Percentiles rank a stretch among this genome's conserved stretches.
Evolutionary conservation across 2,888 invertebrate species (phyloP).

Genomic region (Biston stratarius): DNA sequence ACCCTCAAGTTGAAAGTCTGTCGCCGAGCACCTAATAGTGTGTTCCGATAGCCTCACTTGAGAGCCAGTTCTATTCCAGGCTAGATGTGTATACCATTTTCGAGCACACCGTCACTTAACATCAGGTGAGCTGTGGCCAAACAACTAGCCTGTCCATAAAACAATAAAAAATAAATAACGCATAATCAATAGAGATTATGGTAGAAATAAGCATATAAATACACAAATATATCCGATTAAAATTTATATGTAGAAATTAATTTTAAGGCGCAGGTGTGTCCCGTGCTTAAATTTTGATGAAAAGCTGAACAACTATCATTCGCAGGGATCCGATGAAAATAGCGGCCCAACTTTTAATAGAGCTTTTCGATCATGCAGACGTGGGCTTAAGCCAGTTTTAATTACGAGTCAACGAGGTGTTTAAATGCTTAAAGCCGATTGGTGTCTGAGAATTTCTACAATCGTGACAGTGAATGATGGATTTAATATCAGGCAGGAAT

Average conservation of each 20-base stretch:
- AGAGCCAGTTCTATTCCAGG: too few species aligned
- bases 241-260: too few species aligned
- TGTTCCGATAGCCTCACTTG: too few species aligned
- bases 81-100: too few species aligned
- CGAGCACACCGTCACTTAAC: too few species aligned
- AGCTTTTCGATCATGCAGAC: constrained; percentile 60
- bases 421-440: constrained; percentile 46
- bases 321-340: constrained; percentile 47
- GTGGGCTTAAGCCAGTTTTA: constrained; percentile 69
- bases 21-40: too few species aligned
- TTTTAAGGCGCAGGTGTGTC: neutral
- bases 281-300: constrained; percentile 46
- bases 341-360: constrained; percentile 60
- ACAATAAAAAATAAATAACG: too few species aligned
- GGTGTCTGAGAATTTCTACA: constrained; percentile 30
- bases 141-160: too few species aligned
- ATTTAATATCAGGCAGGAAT: constrained; percentile 1
- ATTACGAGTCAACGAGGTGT: constrained; percentile 59
- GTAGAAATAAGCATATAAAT: neutral
- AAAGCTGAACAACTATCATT: constrained; percentile 47
- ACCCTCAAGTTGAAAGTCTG: too few species aligned
- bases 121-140: too few species aligned
- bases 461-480: constrained; percentile 9
- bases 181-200: too few species aligned
- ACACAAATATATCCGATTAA: too few species aligned